Conservation (phyloP, 2,888 invertebrate species). For the Trilocha varians region DNA sequence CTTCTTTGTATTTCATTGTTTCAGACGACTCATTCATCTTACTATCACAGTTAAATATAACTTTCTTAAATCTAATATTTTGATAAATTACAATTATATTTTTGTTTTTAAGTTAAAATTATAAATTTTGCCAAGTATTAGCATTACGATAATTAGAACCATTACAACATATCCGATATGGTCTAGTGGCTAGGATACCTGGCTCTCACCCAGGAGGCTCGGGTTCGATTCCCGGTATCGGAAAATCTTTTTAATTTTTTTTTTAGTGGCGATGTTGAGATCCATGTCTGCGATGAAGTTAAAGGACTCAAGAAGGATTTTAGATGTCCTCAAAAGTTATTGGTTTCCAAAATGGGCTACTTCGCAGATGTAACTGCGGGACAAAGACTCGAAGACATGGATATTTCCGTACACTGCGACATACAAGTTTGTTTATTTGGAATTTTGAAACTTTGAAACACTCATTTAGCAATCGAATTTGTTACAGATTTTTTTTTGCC, state of each 20-base stretch:
- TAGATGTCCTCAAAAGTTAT: conserved; percentile 86
- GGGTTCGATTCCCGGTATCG: conserved; percentile 76
- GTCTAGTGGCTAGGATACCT: conserved; percentile 82
- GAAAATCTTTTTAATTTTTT: conserved; percentile 31
- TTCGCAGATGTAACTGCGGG: conserved; percentile 91
- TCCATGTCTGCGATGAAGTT: conserved; percentile 96
- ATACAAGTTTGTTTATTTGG: conserved; percentile 84
- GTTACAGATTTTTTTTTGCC: no score
- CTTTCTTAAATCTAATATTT: no score
- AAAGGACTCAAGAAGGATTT: conserved; percentile 93
- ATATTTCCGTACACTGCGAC: conserved; percentile 97
- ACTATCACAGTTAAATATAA: no score
- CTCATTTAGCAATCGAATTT: no score
- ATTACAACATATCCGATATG: conserved; percentile 47
- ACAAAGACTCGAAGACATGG: conserved; percentile 90
- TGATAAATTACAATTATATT: no score
- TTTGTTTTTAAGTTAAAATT: background rate
- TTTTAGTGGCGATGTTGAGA: conserved; percentile 85
- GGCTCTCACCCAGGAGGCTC: conserved; percentile 80
- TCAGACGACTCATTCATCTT: no score
- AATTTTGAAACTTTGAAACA: no score
- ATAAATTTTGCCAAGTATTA: background rate
- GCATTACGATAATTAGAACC: background rate
- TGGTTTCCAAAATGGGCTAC: conserved; percentile 95
- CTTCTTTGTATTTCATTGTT: background rate